Evolutionary conservation across 2,888 invertebrate genomes (phyloP).

Genomic region (Ormyrus thymus): DNA sequence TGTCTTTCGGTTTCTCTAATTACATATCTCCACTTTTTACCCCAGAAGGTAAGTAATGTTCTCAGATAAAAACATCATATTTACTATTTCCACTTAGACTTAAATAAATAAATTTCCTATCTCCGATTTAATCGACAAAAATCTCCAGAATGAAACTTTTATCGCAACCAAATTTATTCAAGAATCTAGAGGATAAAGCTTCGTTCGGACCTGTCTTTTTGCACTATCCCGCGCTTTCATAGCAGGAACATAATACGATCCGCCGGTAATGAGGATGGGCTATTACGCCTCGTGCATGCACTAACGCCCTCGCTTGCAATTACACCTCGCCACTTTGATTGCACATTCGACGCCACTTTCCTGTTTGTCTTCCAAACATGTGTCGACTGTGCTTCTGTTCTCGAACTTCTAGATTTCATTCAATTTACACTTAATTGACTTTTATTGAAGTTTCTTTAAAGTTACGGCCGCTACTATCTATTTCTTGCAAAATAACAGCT

Average conservation of each 20-base stretch:
- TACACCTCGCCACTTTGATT: constrained; percentile 4
- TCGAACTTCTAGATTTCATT: neutral
- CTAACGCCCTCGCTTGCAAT: neutral
- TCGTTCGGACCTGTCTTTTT: neutral
- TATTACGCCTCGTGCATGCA: neutral
- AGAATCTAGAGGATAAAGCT: too few relatives aligned
- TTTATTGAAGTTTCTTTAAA: neutral
- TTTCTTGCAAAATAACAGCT: too few relatives aligned
- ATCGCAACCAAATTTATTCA: too few relatives aligned
- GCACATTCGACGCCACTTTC: constrained; percentile 1
- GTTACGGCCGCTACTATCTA: too few relatives aligned
- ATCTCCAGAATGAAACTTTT: too few relatives aligned
- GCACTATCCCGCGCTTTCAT: neutral
- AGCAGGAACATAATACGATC: constrained; percentile 28
- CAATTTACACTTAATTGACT: neutral
- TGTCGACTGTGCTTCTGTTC: neutral
- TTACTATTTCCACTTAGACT: too few relatives aligned
- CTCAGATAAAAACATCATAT: too few relatives aligned
- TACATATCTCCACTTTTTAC: too few relatives aligned
- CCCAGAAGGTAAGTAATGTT: too few relatives aligned
- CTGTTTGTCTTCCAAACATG: neutral
- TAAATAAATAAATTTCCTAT: too few relatives aligned
- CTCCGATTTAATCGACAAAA: neutral
- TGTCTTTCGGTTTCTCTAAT: too few relatives aligned
- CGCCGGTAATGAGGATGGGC: constrained; percentile 25